Evolutionary conservation across 2,888 invertebrate genomes (phyloP).

Genomic region (Drosophila anomalata): DNA sequence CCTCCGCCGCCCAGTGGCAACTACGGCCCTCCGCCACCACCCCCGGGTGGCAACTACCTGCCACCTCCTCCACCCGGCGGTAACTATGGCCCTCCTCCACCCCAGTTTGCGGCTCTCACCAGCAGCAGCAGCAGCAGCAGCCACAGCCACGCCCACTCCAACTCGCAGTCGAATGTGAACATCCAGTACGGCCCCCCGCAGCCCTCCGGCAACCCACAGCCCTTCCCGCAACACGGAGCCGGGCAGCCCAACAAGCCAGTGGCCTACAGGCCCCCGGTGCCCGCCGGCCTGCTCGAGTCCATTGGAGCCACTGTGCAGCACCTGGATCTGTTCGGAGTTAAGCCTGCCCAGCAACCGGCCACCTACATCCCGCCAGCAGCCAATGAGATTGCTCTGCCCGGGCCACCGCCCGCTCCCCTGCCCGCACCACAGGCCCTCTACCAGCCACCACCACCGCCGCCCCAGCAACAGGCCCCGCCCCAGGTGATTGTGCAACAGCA

Average conservation of each 20-base stretch:
- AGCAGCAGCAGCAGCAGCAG: conserved; percentile 32
- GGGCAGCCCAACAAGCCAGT: conserved; percentile 85
- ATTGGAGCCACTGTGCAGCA: conserved; percentile 87
- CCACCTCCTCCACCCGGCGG: conserved; percentile 86
- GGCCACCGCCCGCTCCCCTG: conserved; percentile 32
- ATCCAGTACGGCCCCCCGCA: conserved; percentile 73
- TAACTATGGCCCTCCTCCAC: conserved; percentile 83
- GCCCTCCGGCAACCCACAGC: conserved; percentile 75
- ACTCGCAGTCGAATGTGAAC: conserved; percentile 68
- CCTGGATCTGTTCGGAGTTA: conserved; percentile 86
- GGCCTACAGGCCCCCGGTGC: conserved; percentile 90
- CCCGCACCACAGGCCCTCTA: conserved; percentile 41
- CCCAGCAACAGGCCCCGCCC: conserved; percentile 17
- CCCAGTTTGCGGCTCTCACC: conserved; percentile 48
- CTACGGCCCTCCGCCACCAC: conserved; percentile 84
- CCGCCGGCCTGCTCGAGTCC: conserved; percentile 88
- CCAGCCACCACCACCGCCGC: conserved; percentile 44
- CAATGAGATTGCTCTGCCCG: conserved; percentile 83
- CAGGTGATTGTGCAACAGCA: conserved; percentile 74
- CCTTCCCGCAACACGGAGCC: conserved; percentile 68
- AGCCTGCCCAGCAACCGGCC: conserved; percentile 85
- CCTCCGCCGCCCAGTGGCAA: conserved; percentile 80
- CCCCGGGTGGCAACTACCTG: conserved; percentile 84
- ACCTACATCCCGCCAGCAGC: conserved; percentile 88
- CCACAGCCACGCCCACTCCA: conserved; percentile 35